A percentile compares a stretch with the other conserved stretches of the same genome.
phyloP scores from a whole-genome alignment of 2,888 invertebrate species.

The Tetragonisca angustula region DNA sequence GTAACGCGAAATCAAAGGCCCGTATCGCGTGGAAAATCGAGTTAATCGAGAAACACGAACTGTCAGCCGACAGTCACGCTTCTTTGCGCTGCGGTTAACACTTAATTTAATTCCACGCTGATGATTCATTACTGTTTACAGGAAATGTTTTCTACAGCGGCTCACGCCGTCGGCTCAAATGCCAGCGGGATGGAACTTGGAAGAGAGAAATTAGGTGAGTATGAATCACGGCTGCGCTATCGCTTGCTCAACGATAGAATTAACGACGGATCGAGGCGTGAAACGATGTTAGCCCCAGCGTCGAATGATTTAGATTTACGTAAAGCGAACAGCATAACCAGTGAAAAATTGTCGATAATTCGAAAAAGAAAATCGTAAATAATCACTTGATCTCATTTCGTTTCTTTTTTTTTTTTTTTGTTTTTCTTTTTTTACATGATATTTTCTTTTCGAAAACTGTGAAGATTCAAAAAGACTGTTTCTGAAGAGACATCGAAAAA shows the following conservation, averaged over 20 bases:
- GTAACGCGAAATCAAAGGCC: conserved; percentile 35
- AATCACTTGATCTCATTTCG: too few relatives aligned
- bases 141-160: conserved; percentile 21
- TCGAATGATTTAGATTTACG: too few relatives aligned
- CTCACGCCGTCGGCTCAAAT: neutral
- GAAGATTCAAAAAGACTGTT: too few relatives aligned
- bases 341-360: too few relatives aligned
- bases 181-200: neutral
- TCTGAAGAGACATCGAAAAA: too few relatives aligned
- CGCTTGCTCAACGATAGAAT: neutral
- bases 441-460: too few relatives aligned
- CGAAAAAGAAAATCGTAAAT: too few relatives aligned
- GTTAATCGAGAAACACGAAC: conserved; percentile 32
- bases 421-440: too few relatives aligned
- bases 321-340: too few relatives aligned
- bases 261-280: too few relatives aligned
- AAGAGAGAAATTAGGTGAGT: neutral
- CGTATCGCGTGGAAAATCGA: conserved; percentile 33
- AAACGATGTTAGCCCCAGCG: too few relatives aligned
- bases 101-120: conserved; percentile 32
- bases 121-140: conserved; percentile 44
- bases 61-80: conserved; percentile 36
- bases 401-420: too few relatives aligned
- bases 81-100: conserved; percentile 22
- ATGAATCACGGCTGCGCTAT: conserved; percentile 5